These are phyloP conservation scores for Acanthoscelides obtectus DNA, from an alignment of 2,888 invertebrate genomes.

Conservation along the genomic window DNA sequence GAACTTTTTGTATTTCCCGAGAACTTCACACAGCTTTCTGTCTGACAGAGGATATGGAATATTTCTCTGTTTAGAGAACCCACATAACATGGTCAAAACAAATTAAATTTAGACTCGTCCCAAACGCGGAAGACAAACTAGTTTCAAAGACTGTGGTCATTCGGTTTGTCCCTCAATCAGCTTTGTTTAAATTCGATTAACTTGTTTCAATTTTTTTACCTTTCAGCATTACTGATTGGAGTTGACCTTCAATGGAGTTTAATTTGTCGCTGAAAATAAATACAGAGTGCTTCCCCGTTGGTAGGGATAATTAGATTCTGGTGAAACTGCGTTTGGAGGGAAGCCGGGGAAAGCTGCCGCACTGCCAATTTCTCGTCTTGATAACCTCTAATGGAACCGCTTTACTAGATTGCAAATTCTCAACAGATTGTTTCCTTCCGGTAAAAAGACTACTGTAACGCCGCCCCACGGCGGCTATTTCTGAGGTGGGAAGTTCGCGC, in stretches of 20 bases:
- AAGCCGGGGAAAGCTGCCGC: neutral
- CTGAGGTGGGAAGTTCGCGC: neutral
- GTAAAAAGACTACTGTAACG: neutral
- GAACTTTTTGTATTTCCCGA: no score
- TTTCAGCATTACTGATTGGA: neutral
- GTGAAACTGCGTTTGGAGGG: neutral
- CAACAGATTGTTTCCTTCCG: neutral
- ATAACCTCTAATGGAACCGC: neutral
- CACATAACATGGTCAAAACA: no score
- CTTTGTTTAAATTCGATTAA: neutral
- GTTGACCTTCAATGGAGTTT: neutral
- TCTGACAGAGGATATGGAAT: no score
- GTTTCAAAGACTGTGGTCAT: no score
- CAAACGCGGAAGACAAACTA: no score
- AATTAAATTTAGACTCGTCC: no score
- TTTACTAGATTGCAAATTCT: neutral
- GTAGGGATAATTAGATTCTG: neutral
- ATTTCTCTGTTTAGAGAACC: no score
- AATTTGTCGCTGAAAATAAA: neutral
- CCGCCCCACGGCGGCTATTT: neutral
- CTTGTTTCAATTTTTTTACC: neutral
- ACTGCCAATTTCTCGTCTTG: neutral
- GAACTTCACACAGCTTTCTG: no score
- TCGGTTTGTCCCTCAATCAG: neutral
- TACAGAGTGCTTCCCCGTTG: neutral